A percentile compares a stretch with the other conserved stretches of the same genome.
Evolutionary conservation across 2,113 vertebrate genomes (phyloP).

Genomic region (Polypterus senegalus): DNA sequence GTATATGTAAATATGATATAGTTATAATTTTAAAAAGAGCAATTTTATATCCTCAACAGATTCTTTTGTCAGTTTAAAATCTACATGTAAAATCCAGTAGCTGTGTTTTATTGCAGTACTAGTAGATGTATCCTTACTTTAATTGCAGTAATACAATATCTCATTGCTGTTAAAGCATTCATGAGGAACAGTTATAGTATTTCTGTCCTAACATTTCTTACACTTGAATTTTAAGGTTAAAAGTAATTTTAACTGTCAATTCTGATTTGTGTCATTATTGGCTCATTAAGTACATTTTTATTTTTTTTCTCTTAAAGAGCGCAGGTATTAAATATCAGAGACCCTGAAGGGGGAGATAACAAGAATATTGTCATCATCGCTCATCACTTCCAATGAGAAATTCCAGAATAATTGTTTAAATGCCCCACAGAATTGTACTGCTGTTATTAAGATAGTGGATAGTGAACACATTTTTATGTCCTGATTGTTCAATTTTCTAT

Average conservation of each 20-base stretch:
- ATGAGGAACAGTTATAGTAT: neutral
- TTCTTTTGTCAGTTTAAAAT: neutral
- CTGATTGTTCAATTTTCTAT: no score
- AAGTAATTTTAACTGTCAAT: constrained; percentile 54
- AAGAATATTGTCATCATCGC: constrained; percentile 57
- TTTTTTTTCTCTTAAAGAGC: constrained; percentile 45
- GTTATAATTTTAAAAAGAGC: no score
- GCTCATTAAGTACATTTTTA: constrained; percentile 60
- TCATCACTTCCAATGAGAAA: constrained; percentile 76
- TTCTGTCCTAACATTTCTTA: constrained; percentile 3
- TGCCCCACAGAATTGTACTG: constrained; percentile 25
- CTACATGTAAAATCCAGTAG: no score
- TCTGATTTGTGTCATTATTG: constrained; percentile 47
- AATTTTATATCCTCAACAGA: no score
- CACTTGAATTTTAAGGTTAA: constrained; percentile 37
- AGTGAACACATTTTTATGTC: no score
- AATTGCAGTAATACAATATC: neutral
- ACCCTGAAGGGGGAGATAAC: constrained; percentile 65
- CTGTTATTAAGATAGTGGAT: no score
- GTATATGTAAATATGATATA: no score
- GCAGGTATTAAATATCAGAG: constrained; percentile 47
- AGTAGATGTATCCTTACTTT: no score
- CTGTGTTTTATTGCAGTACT: no score
- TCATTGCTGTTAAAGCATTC: neutral
- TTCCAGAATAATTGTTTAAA: constrained; percentile 68